These are phyloP conservation scores for Chiroxiphia lanceolata DNA, from an alignment of 2,797 vertebrate species.

Conservation along the genomic window DNA sequence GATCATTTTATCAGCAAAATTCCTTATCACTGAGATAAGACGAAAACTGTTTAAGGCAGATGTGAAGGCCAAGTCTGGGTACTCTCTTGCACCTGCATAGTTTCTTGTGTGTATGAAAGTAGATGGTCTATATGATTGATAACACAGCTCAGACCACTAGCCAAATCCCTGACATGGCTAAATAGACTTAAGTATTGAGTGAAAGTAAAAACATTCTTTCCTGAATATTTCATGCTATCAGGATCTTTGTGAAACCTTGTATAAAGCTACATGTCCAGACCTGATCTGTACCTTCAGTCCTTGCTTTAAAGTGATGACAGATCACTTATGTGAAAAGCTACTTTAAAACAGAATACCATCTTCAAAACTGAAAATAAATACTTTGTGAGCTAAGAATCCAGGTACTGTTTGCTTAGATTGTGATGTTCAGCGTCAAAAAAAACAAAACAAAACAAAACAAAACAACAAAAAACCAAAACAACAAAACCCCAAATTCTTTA, in stretches of 20 bases:
- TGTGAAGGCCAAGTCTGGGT: slow-evolving; percentile 9
- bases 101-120: not conserved
- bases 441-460: rapidly evolving
- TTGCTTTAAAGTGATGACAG: slow-evolving; percentile 12
- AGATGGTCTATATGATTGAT: not conserved
- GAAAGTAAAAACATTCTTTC: slow-evolving; percentile 36
- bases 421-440: not conserved
- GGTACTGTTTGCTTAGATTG: not conserved
- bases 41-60: slow-evolving; percentile 16
- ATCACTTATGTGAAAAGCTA: slow-evolving; percentile 24
- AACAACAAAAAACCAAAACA: rapidly evolving
- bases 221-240: not conserved
- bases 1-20: not conserved
- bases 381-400: not conserved
- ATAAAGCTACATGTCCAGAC: slow-evolving; percentile 9
- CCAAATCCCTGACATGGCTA: not conserved
- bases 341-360: not conserved
- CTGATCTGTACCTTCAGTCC: slow-evolving; percentile 10
- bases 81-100: not conserved
- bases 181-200: not conserved
- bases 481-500: not conserved
- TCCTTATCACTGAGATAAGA: slow-evolving; percentile 30
- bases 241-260: not conserved
- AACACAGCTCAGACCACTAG: not conserved
- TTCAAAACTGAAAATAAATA: slow-evolving; percentile 13